These are phyloP conservation scores for Gastracanthus pulcherrimus DNA, from an alignment of 2,888 invertebrate genomes.

Conservation along the genomic window DNA sequence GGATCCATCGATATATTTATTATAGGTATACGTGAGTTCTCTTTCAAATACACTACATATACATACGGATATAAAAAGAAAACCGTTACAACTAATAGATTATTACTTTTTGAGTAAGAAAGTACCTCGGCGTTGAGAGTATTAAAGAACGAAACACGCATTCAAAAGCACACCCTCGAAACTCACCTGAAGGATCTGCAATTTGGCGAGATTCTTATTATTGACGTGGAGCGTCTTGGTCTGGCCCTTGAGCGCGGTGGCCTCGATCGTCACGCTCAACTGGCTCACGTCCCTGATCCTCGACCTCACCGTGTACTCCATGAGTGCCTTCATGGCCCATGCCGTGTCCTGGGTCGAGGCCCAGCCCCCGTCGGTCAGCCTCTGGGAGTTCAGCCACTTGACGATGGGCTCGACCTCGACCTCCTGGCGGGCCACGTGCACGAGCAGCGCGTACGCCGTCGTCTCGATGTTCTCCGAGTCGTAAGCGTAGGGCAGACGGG, in stretches of 20 bases:
- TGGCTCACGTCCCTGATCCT: slow-evolving; percentile 91
- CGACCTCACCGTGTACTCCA: slow-evolving; percentile 92
- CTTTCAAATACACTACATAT: too few species aligned
- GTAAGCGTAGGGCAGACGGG: slow-evolving; percentile 91
- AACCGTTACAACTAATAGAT: too few species aligned
- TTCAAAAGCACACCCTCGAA: neutral
- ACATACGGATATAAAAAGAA: too few species aligned
- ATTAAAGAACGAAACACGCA: too few species aligned
- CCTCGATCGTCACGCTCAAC: slow-evolving; percentile 89
- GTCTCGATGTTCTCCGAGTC: slow-evolving; percentile 96
- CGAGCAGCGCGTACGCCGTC: slow-evolving; percentile 93
- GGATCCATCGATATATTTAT: too few species aligned
- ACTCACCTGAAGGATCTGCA: slow-evolving; percentile 87
- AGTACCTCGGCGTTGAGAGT: too few species aligned
- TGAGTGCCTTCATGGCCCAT: slow-evolving; percentile 91
- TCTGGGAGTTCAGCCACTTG: slow-evolving; percentile 93
- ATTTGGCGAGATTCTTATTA: slow-evolving; percentile 87
- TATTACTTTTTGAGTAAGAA: too few species aligned
- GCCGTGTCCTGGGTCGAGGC: slow-evolving; percentile 94
- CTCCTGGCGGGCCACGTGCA: slow-evolving; percentile 92
- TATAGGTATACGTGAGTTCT: too few species aligned
- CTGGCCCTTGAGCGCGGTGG: slow-evolving; percentile 87
- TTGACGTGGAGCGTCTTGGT: slow-evolving; percentile 84
- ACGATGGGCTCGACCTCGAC: slow-evolving; percentile 90
- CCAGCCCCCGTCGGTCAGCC: slow-evolving; percentile 93